Evolutionary conservation across 2,797 vertebrate genomes (phyloP), one percentile per base, ranked within the genome.

Genomic region (Pseudochirops corinnae): DNA sequence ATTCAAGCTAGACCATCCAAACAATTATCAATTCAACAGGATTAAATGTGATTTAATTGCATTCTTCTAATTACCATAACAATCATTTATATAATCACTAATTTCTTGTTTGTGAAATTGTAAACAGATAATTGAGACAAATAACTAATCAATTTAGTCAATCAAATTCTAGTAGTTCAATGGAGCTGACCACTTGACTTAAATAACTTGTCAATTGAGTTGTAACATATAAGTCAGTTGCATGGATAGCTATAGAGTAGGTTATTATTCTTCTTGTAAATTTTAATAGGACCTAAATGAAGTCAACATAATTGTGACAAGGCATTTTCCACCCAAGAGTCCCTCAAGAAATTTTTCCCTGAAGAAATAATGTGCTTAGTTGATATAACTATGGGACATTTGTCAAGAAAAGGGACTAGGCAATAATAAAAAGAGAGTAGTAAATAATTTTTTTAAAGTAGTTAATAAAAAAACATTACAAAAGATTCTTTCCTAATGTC

Each of bases 121-220:
- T 87, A 24, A 50, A 87, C 50, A 26, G 39, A 50, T 26, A 87
- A 87, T 87, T 87, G 39, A 87, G 21, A 87, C 10, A 50, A 87
- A 39, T 7, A 74, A 33, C 60, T 62, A 62, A 87, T 74, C 74
- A 87, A 50, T 16, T 53, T 53, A 92, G 14, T 24, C 5, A 91
- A 31, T 60, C 55, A 55, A 33, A 53, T 3, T 60, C 1, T 9
- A 56, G 5, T 56, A 62, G 55, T 90, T 96, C 94, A n/a, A 93
- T 3, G 92, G 39, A 95, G 90, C 7, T 55, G 91, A 92, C 29
- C 26, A 93, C 53, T 91, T 92, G 94, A 67, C 74, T 93, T 94
- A 90, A 92, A 60, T 96, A 95, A 28, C 29, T 93, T 14, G 52
- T 52, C 94, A 96, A 94, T 3, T 57, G 94, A 56, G 2, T 93